Percentiles rank a stretch among this genome's conserved stretches.
These are phyloP conservation scores for Triplophysa rosa DNA, from an alignment of 2,113 vertebrate species.

Conservation along the genomic window DNA sequence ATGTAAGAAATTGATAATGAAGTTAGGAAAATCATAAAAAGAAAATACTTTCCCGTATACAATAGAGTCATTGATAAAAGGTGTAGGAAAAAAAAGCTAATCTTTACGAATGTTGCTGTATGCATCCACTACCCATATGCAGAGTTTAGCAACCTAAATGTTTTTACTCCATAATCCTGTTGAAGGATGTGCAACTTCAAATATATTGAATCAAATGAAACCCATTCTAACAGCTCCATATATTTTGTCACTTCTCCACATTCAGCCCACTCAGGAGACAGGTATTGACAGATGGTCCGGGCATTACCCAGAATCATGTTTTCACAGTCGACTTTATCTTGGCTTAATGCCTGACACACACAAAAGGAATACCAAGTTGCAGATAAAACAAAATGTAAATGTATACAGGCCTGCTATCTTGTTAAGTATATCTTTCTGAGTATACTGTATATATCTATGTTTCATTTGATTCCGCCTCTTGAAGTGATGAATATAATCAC, in stretches of 20 bases:
- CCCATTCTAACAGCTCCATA: background rate
- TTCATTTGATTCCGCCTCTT: background rate
- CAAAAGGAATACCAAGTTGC: constrained; percentile 31
- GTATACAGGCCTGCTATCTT: background rate
- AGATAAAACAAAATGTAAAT: background rate
- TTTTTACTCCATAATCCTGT: background rate
- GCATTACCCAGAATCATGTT: constrained; percentile 38
- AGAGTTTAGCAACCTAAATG: too few species aligned
- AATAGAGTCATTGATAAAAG: too few species aligned
- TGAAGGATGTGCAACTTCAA: background rate
- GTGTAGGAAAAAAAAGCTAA: too few species aligned
- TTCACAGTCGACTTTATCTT: constrained; percentile 36
- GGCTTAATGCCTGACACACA: constrained; percentile 25
- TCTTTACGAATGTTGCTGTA: too few species aligned
- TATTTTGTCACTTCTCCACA: constrained; percentile 26
- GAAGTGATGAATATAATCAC: background rate
- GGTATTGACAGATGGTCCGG: constrained; percentile 38
- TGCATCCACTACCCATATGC: too few species aligned
- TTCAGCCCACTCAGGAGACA: constrained; percentile 13
- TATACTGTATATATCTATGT: background rate
- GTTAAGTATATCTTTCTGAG: background rate
- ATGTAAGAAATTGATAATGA: too few species aligned
- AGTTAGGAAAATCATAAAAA: too few species aligned
- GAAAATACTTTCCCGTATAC: too few species aligned
- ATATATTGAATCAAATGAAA: background rate